These are phyloP conservation scores for Alaudala cheleensis DNA, from an alignment of 2,113 vertebrate species.

Conservation along the genomic window DNA sequence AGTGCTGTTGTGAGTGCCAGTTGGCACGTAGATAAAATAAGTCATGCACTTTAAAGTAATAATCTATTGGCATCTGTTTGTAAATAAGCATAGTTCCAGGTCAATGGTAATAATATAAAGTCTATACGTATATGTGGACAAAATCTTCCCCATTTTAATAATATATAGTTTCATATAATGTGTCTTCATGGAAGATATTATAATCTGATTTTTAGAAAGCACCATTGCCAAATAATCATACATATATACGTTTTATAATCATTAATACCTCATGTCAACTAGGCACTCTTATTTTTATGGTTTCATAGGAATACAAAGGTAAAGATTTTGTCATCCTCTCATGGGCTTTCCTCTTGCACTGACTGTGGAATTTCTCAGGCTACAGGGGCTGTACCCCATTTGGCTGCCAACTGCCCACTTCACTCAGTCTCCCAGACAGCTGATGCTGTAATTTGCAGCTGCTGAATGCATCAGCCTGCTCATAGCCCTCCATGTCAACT, in stretches of 20 bases:
- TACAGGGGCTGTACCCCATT: background rate
- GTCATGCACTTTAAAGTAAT: background rate
- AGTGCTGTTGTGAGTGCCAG: background rate
- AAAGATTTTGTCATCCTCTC: background rate
- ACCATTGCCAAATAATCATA: background rate
- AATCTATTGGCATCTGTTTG: background rate
- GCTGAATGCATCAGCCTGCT: slow-evolving; percentile 26
- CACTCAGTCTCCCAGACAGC: slow-evolving; percentile 39
- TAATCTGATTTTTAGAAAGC: background rate
- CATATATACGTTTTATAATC: background rate
- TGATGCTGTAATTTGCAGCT: slow-evolving; percentile 56
- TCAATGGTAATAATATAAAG: background rate
- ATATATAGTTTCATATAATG: background rate
- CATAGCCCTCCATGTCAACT: background rate
- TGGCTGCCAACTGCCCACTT: slow-evolving; percentile 50
- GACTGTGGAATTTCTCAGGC: slow-evolving; percentile 20
- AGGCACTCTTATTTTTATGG: background rate
- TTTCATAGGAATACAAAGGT: background rate
- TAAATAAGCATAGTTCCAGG: background rate
- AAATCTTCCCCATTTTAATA: background rate
- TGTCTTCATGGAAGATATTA: background rate
- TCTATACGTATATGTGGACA: background rate
- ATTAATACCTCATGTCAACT: background rate
- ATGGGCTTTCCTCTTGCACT: background rate
- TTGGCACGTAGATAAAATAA: background rate